Conservation (phyloP, 2,113 vertebrate species). For the Capreolus pygargus region DNA sequence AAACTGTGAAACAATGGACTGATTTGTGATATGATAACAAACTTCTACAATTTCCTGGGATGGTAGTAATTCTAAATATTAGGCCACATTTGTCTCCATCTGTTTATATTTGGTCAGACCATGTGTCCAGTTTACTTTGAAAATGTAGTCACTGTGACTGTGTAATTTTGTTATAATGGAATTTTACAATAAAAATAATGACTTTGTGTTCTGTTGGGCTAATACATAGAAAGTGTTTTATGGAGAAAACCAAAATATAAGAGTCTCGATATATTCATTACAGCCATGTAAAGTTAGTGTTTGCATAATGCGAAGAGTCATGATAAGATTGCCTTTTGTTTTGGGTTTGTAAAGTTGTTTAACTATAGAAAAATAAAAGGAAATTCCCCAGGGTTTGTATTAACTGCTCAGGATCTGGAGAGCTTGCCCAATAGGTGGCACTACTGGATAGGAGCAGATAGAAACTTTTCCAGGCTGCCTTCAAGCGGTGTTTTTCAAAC, state of each 20-base stretch:
- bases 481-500: background rate
- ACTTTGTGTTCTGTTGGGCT: background rate
- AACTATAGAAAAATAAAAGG: slow-evolving; percentile 16
- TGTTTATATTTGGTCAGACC: background rate
- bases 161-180: background rate
- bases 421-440: slow-evolving; percentile 77
- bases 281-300: background rate
- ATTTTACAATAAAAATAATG: background rate
- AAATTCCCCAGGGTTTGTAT: background rate
- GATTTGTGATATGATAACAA: background rate
- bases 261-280: background rate
- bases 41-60: background rate
- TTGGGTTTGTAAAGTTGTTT: slow-evolving; percentile 17
- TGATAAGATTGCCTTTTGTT: background rate
- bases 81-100: background rate
- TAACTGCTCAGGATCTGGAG: background rate
- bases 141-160: background rate
- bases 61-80: slow-evolving; percentile 17
- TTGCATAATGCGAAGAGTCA: background rate
- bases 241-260: background rate
- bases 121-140: background rate
- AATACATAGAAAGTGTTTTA: background rate
- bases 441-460: slow-evolving; percentile 69
- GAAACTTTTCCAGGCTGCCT: background rate
- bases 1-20: background rate